These are phyloP conservation scores for Ovibos moschatus DNA, from an alignment of 2,113 vertebrate genomes.

Conservation along the genomic window DNA sequence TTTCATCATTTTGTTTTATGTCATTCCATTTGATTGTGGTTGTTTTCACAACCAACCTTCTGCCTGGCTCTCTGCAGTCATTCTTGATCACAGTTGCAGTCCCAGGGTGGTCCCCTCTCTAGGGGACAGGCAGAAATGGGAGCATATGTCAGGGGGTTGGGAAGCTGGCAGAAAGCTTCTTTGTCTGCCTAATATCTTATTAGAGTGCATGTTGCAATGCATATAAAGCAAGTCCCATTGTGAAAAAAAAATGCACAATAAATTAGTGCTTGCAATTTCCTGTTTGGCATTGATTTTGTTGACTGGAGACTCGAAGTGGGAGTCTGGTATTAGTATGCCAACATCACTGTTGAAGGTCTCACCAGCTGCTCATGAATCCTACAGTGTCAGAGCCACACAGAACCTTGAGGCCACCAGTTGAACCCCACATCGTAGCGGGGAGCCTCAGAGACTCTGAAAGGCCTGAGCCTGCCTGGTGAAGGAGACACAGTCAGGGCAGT, in stretches of 20 bases:
- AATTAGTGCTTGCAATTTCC: slow-evolving; percentile 41
- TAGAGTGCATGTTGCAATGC: slow-evolving; percentile 5
- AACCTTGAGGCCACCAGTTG: background rate
- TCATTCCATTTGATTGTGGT: background rate
- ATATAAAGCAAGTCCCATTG: slow-evolving; percentile 6
- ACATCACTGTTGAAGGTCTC: background rate
- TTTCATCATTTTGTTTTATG: background rate
- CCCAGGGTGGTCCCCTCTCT: background rate
- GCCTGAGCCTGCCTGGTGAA: background rate
- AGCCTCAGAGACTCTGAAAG: background rate
- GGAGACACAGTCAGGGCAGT: background rate
- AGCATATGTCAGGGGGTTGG: slow-evolving; percentile 24
- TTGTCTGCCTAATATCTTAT: slow-evolving; percentile 46
- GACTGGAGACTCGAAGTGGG: background rate
- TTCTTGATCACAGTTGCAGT: slow-evolving; percentile 42
- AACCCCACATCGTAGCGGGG: background rate
- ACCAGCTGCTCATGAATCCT: background rate
- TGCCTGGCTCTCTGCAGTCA: background rate
- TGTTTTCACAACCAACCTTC: background rate
- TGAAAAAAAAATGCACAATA: slow-evolving; percentile 44
- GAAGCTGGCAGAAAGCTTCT: slow-evolving; percentile 35
- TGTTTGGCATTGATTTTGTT: slow-evolving; percentile 41
- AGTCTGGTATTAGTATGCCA: slow-evolving; percentile 22
- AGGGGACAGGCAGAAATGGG: background rate
- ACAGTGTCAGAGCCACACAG: background rate